These are phyloP conservation scores for Isotomurus palustris DNA, from an alignment of 2,888 invertebrate species.

Conservation along the genomic window DNA sequence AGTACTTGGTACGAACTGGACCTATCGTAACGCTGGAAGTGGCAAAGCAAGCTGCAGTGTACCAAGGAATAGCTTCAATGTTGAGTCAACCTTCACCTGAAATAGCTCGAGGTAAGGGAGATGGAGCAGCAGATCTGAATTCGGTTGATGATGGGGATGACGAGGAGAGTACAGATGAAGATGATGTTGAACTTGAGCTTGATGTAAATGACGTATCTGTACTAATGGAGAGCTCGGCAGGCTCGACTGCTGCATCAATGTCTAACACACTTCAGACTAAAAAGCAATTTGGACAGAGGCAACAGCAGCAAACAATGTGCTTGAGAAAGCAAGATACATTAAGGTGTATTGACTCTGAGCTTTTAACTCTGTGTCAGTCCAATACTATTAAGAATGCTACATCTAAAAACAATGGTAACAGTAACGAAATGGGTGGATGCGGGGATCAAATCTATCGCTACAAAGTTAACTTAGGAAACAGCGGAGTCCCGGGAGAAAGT, in stretches of 20 bases:
- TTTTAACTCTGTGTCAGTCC: not conserved
- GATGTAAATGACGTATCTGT: not conserved
- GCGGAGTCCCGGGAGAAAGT: conserved; percentile 5
- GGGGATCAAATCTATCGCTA: not conserved
- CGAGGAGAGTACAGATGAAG: conserved; percentile 22
- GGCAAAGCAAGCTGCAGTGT: conserved; percentile 95
- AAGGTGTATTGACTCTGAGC: conserved; percentile 3
- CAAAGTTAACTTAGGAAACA: not conserved
- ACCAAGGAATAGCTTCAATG: conserved; percentile 85
- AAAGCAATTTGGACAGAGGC: not conserved
- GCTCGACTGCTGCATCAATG: not conserved
- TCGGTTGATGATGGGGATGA: conserved; percentile 23
- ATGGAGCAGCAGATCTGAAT: conserved; percentile 20
- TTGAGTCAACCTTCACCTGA: conserved; percentile 85
- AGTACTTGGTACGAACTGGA: conserved; percentile 89
- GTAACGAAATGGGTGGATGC: not conserved
- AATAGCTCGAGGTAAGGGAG: conserved; percentile 63
- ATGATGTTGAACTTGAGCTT: conserved; percentile 12
- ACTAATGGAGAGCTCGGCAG: conserved; percentile 12
- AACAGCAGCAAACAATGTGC: not conserved
- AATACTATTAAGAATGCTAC: conserved; percentile 1
- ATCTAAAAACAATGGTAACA: not conserved
- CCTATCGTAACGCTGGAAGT: conserved; percentile 91
- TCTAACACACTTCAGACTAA: not conserved
- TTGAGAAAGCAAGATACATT: conserved; percentile 8